These are phyloP conservation scores for Trichogramma dendrolimi DNA, from an alignment of 2,888 invertebrate species.

Conservation along the genomic window DNA sequence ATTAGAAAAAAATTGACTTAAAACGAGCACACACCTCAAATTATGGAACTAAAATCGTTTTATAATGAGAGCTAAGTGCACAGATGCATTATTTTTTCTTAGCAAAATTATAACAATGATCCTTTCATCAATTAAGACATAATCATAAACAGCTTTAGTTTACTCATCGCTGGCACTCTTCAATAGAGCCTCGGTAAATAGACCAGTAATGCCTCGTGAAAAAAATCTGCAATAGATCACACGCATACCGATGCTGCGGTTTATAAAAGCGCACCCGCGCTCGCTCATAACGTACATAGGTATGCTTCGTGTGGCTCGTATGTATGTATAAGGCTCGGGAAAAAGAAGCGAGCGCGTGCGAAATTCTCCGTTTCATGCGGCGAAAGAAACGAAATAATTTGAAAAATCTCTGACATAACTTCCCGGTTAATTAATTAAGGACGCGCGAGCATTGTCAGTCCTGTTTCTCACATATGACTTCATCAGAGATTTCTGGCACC, in stretches of 20 bases:
- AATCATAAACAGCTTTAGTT: too few relatives aligned
- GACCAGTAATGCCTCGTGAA: too few relatives aligned
- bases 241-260: slow-evolving; percentile 3
- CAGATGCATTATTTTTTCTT: too few relatives aligned
- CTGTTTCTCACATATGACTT: slow-evolving; percentile 31
- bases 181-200: too few relatives aligned
- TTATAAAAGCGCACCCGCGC: slow-evolving; percentile 2
- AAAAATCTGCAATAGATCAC: too few relatives aligned
- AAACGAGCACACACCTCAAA: too few relatives aligned
- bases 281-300: slow-evolving; percentile 21
- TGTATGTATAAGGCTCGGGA: slow-evolving; percentile 26
- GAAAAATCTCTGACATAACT: slow-evolving; percentile 49
- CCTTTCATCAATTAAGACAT: too few relatives aligned
- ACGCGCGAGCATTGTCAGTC: slow-evolving; percentile 41
- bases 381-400: slow-evolving; percentile 38
- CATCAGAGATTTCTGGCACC: slow-evolving; percentile 10
- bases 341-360: slow-evolving; percentile 27
- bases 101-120: too few relatives aligned
- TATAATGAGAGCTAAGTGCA: too few relatives aligned
- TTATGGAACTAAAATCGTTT: too few relatives aligned
- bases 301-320: not conserved
- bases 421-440: slow-evolving; percentile 48
- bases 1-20: too few relatives aligned
- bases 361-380: slow-evolving; percentile 30
- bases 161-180: too few relatives aligned